These are phyloP conservation scores for Glyphotaelius pellucidus DNA, from an alignment of 2,888 invertebrate genomes.

Conservation along the genomic window DNA sequence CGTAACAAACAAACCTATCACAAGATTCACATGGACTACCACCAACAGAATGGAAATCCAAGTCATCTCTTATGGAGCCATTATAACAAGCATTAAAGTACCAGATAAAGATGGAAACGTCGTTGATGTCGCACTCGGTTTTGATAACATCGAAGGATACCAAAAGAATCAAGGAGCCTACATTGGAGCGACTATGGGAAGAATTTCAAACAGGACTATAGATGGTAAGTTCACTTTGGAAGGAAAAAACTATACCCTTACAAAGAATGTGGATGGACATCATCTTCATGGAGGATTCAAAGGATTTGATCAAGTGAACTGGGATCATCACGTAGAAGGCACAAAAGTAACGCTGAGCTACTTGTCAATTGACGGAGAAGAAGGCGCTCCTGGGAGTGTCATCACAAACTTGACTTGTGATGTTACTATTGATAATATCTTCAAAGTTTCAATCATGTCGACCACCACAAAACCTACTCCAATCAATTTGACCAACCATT, in stretches of 20 bases:
- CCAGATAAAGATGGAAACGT: conserved; percentile 85
- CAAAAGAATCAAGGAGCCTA: conserved; percentile 78
- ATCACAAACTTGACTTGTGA: conserved; percentile 83
- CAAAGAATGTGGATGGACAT: conserved; percentile 83
- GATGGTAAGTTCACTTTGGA: conserved; percentile 78
- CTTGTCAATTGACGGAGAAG: conserved; percentile 86
- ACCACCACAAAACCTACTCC: conserved; percentile 87
- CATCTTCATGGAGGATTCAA: conserved; percentile 90
- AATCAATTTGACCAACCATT: conserved; percentile 91
- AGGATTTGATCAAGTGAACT: conserved; percentile 90
- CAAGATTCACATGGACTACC: conserved; percentile 83
- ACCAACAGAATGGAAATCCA: conserved; percentile 81
- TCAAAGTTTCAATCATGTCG: conserved; percentile 87
- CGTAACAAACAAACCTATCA: neutral
- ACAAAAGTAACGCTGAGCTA: conserved; percentile 85
- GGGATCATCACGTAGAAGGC: conserved; percentile 81
- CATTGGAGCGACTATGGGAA: conserved; percentile 92
- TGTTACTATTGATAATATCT: conserved; percentile 84
- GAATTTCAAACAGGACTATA: conserved; percentile 89
- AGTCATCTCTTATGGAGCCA: conserved; percentile 89
- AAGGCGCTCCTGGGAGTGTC: conserved; percentile 93
- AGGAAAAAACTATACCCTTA: conserved; percentile 83
- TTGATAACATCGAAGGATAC: conserved; percentile 86
- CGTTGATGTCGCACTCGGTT: conserved; percentile 89
- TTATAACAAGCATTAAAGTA: conserved; percentile 84